phyloP scores from a whole-genome alignment of 1,140 invertebrate genomes.

The Himalopsyche phryganea region DNA sequence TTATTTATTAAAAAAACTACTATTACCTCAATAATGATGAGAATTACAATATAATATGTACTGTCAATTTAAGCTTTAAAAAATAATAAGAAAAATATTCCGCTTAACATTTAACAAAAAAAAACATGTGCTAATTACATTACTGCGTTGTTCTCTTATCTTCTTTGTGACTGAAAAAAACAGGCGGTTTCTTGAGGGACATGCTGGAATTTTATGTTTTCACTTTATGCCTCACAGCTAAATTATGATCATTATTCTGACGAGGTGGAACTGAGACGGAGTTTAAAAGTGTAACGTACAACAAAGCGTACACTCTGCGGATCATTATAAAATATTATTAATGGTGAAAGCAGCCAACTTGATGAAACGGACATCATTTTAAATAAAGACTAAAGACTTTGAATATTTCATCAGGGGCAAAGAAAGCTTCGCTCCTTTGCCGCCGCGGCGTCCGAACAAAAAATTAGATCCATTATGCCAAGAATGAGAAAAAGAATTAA shows the following conservation, averaged over 20 bases:
- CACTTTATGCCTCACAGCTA: conserved; percentile 7
- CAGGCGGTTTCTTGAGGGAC: no score
- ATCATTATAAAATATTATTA: conserved; percentile 30
- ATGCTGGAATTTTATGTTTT: not conserved
- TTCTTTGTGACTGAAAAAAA: no score
- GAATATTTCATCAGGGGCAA: conserved; percentile 28
- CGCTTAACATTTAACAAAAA: no score
- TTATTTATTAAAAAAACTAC: no score
- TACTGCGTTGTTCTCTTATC: no score
- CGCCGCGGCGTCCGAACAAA: conserved; percentile 17
- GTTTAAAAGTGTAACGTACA: conserved; percentile 1
- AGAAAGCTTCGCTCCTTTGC: conserved; percentile 24
- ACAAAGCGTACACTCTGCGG: conserved; percentile 15
- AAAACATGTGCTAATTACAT: no score
- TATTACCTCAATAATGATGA: no score
- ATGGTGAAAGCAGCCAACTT: conserved; percentile 21
- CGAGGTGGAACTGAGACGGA: not conserved
- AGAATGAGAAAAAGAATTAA: conserved; percentile 34
- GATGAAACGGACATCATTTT: conserved; percentile 35
- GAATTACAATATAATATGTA: no score
- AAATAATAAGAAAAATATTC: no score
- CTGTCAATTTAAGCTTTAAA: no score
- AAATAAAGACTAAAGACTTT: conserved; percentile 33
- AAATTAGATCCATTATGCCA: conserved; percentile 34
- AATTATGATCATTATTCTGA: conserved; percentile 16